phyloP scores from a whole-genome alignment of 2,113 vertebrate species.

The Eubucco bourcierii region DNA sequence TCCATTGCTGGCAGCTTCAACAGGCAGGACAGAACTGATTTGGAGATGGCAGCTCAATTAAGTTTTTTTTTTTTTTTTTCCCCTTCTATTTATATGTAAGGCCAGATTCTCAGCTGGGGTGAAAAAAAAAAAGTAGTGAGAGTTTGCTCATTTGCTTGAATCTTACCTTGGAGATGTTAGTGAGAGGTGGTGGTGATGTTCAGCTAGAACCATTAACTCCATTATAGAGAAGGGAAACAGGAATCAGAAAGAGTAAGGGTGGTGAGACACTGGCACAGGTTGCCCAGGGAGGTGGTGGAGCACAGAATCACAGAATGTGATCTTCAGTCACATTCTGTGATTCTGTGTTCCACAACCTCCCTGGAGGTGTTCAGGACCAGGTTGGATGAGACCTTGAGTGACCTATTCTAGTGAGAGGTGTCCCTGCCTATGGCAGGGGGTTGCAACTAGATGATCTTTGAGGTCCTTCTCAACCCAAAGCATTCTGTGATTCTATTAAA shows the following conservation, averaged over 20 bases:
- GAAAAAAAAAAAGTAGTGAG: not conserved
- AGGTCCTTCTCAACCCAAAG: no score
- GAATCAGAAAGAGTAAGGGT: not conserved
- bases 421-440: no score
- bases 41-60: not conserved
- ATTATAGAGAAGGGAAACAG: not conserved
- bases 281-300: no score
- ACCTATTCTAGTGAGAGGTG: no score
- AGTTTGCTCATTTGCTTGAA: not conserved
- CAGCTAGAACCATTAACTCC: not conserved
- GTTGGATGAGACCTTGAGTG: no score
- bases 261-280: no score
- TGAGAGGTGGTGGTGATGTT: not conserved
- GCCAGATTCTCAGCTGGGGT: not conserved
- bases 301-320: no score
- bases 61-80: not conserved
- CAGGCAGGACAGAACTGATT: not conserved
- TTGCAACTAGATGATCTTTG: no score
- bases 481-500: not conserved
- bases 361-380: no score
- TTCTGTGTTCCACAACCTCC: no score
- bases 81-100: not conserved
- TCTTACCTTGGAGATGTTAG: not conserved
- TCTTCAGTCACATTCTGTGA: no score
- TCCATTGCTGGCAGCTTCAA: not conserved